Conservation (phyloP, 2,113 vertebrate genomes). For the Centropus unirufus region DNA sequence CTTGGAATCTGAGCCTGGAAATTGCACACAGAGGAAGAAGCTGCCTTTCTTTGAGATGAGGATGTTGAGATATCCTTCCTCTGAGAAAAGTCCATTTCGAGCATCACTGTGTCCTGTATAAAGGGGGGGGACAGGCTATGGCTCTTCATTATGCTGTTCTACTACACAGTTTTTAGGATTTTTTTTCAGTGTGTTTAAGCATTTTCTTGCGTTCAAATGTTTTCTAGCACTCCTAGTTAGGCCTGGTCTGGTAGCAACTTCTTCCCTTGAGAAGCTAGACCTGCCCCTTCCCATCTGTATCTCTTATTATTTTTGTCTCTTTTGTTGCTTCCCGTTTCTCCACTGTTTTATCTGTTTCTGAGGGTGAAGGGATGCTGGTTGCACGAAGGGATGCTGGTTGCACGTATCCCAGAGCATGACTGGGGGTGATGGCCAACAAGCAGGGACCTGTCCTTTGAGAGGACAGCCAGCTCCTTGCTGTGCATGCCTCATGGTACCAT, state of each 20-base stretch:
- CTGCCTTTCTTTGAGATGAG: background rate
- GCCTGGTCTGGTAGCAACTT: background rate
- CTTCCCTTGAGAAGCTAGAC: background rate
- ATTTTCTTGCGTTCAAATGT: background rate
- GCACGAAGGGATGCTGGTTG: fast-evolving
- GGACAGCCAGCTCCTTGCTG: background rate
- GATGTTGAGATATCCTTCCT: background rate
- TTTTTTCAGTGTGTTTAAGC: background rate
- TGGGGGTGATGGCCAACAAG: fast-evolving
- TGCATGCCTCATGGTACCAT: background rate
- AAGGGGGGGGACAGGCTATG: background rate
- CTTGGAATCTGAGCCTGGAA: background rate
- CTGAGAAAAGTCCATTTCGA: background rate
- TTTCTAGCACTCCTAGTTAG: background rate
- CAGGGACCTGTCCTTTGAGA: background rate
- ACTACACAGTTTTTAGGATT: fast-evolving
- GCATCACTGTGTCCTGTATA: background rate
- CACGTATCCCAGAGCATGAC: fast-evolving
- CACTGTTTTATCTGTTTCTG: background rate
- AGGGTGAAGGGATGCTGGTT: fast-evolving
- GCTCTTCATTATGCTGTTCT: background rate
- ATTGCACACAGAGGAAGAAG: background rate
- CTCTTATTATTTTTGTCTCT: background rate
- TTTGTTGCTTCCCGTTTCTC: background rate
- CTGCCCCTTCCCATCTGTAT: background rate